phyloP scores from a whole-genome alignment of 2,888 invertebrate species.

The Eristalinus sepulchralis region DNA sequence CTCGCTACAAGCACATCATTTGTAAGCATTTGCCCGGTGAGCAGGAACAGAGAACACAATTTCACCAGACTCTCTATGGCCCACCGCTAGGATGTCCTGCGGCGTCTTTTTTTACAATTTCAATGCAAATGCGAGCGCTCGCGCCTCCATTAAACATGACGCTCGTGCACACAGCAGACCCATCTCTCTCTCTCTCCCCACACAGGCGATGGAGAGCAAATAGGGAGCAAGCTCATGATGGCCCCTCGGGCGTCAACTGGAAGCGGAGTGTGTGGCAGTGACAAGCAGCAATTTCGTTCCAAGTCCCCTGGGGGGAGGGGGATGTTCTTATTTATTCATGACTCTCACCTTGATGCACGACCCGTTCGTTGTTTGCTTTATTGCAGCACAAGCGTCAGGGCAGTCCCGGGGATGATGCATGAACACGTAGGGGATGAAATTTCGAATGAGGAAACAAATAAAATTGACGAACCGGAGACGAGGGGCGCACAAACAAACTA shows the following conservation, averaged over 20 bases:
- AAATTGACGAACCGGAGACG: constrained; percentile 21
- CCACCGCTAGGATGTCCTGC: constrained; percentile 20
- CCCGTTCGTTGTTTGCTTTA: constrained; percentile 44
- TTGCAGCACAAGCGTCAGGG: constrained; percentile 37
- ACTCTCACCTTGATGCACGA: constrained; percentile 69
- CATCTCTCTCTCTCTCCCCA: too few species aligned
- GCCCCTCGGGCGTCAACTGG: background rate
- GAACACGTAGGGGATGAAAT: constrained; percentile 53
- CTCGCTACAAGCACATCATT: constrained; percentile 7
- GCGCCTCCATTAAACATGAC: constrained; percentile 50
- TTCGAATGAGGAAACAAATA: constrained; percentile 57
- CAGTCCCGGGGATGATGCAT: background rate
- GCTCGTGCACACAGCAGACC: constrained; percentile 4
- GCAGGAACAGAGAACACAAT: constrained; percentile 1
- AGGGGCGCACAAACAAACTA: constrained; percentile 33
- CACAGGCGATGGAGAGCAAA: constrained; percentile 35
- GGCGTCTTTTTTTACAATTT: constrained; percentile 42
- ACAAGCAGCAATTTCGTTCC: background rate
- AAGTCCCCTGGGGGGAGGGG: constrained; percentile 10
- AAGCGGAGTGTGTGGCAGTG: background rate
- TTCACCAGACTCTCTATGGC: background rate
- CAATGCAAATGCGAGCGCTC: constrained; percentile 54
- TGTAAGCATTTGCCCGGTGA: constrained; percentile 24
- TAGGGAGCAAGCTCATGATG: constrained; percentile 26
- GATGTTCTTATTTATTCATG: constrained; percentile 64